Percentiles rank a stretch among this genome's conserved stretches.
phyloP scores from a whole-genome alignment of 1,140 invertebrate genomes.

The Panagrolaimus sp. region DNA sequence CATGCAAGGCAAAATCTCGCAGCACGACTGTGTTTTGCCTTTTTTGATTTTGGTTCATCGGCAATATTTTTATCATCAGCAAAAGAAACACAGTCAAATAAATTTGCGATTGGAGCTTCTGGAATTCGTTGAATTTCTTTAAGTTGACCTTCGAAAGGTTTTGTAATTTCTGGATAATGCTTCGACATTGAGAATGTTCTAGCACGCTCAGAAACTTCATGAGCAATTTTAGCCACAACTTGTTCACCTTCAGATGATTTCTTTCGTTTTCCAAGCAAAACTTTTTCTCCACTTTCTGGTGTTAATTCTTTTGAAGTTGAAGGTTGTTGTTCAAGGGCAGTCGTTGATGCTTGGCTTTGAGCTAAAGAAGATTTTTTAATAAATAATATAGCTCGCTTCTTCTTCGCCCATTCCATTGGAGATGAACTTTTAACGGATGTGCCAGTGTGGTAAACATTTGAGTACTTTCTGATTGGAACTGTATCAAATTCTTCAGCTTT shows the following conservation, averaged over 20 bases:
- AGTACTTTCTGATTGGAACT: neutral
- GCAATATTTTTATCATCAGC: neutral
- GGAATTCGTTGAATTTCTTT: neutral
- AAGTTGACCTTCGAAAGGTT: neutral
- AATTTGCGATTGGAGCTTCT: slow-evolving; percentile 4
- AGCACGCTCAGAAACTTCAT: neutral
- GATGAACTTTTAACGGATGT: neutral
- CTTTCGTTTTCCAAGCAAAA: no score
- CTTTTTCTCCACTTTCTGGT: no score
- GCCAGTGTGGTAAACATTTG: slow-evolving; percentile 4
- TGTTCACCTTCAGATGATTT: no score
- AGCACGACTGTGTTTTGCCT: no score
- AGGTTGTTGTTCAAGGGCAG: no score
- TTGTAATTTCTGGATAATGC: slow-evolving; percentile 6
- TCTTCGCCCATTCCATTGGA: neutral
- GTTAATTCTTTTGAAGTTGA: no score
- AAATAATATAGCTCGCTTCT: neutral
- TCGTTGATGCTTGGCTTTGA: no score
- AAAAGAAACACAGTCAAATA: slow-evolving; percentile 9
- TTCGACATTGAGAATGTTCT: neutral
- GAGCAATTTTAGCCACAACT: no score
- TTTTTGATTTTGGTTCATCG: neutral
- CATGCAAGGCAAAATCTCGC: no score
- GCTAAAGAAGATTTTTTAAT: no score
- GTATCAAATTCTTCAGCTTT: neutral